phyloP scores from a whole-genome alignment of 2,888 invertebrate species.

The Ophioninae sp. region DNA sequence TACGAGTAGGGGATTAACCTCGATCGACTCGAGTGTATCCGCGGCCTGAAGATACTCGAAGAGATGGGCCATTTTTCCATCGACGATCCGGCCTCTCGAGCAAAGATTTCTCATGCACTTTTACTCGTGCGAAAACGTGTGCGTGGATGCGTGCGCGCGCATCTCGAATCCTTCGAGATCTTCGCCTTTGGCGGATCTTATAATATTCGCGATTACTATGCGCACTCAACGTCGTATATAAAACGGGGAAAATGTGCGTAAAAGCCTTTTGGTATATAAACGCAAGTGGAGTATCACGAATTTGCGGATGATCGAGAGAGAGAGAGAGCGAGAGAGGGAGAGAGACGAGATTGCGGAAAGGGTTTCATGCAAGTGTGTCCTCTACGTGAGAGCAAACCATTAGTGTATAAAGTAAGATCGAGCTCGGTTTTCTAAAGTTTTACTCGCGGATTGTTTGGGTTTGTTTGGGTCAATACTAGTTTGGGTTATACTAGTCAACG shows the following conservation, averaged over 20 bases:
- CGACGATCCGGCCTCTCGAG: slow-evolving; percentile 53
- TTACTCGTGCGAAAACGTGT: not conserved
- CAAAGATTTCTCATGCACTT: slow-evolving; percentile 62
- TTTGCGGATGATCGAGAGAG: slow-evolving; percentile 22
- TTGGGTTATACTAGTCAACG: no score
- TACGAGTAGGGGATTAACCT: slow-evolving; percentile 49
- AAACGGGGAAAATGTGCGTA: slow-evolving; percentile 60
- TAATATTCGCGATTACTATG: slow-evolving; percentile 69
- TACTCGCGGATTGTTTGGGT: no score
- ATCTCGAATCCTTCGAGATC: slow-evolving; percentile 48
- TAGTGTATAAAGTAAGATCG: slow-evolving; percentile 36
- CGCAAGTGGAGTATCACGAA: slow-evolving; percentile 31
- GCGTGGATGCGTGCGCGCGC: not conserved
- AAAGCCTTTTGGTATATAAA: slow-evolving; percentile 36
- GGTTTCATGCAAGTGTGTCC: slow-evolving; percentile 29
- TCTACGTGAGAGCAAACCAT: slow-evolving; percentile 17
- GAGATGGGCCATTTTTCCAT: slow-evolving; percentile 40
- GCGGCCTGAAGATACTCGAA: slow-evolving; percentile 40
- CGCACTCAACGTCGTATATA: slow-evolving; percentile 64
- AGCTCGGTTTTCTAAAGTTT: slow-evolving; percentile 6
- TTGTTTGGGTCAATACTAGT: no score
- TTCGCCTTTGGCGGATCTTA: slow-evolving; percentile 64
- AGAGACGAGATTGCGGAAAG: slow-evolving; percentile 45
- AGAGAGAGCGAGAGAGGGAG: not conserved
- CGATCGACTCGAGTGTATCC: slow-evolving; percentile 45